Evolutionary conservation across 1,140 invertebrate genomes (phyloP).

Genomic region (Halyomorpha halys): DNA sequence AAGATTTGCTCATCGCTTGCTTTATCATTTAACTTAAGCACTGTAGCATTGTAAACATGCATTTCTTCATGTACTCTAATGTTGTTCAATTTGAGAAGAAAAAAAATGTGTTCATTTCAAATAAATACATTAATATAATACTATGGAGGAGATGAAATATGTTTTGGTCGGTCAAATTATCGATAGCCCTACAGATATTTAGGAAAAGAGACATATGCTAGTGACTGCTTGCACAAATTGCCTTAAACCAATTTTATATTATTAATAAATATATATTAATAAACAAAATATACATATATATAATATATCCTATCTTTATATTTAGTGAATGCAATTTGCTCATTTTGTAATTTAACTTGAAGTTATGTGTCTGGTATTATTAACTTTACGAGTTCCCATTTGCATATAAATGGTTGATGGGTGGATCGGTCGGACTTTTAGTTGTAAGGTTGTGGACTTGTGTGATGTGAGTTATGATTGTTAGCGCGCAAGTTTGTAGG

Average conservation of each 20-base stretch:
- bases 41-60: neutral
- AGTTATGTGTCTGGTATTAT: constrained; percentile 4
- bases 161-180: neutral
- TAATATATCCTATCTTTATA: constrained; percentile 12
- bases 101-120: constrained; percentile 2
- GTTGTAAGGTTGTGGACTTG: constrained; percentile 8
- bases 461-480: neutral
- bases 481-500: neutral
- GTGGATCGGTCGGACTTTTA: constrained; percentile 13
- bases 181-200: neutral
- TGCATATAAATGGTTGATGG: neutral
- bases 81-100: too few species aligned
- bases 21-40: constrained; percentile 1
- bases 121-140: neutral
- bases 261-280: constrained; percentile 11
- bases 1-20: constrained; percentile 12
- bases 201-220: constrained; percentile 5
- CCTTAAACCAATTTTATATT: constrained; percentile 14
- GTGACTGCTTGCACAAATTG: constrained; percentile 18
- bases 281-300: neutral
- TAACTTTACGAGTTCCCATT: neutral
- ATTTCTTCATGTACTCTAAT: too few species aligned
- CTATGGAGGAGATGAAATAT: neutral
- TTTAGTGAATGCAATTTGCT: constrained; percentile 17
- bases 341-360: constrained; percentile 13